Evolutionary conservation across 1,140 invertebrate genomes (phyloP).

Genomic region (Brachionus rubens): DNA sequence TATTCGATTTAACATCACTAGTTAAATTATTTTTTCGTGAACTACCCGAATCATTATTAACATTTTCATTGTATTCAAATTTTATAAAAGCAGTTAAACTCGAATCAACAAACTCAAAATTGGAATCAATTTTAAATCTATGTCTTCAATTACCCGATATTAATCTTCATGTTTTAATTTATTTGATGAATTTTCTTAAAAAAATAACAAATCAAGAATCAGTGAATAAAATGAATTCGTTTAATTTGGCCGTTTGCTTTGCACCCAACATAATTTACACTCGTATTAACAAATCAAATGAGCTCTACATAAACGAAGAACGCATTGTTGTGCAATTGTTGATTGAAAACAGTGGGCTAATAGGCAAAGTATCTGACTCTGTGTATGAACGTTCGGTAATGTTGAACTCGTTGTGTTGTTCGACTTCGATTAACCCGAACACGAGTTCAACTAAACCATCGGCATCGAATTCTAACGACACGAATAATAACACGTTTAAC

Average conservation of each 20-base stretch:
- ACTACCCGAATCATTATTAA: conserved; percentile 26
- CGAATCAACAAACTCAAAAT: conserved; percentile 12
- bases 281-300: conserved; percentile 37
- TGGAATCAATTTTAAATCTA: conserved; percentile 33
- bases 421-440: conserved; percentile 5
- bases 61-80: conserved; percentile 41
- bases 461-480: neutral
- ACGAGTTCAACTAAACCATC: neutral
- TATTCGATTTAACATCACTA: conserved; percentile 41
- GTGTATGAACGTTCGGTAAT: conserved; percentile 41
- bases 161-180: conserved; percentile 31
- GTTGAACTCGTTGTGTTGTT: conserved; percentile 42
- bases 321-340: conserved; percentile 31
- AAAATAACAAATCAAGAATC: conserved; percentile 29
- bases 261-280: conserved; percentile 43
- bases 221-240: conserved; percentile 41
- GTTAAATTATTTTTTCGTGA: conserved; percentile 40
- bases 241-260: conserved; percentile 45
- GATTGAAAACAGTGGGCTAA: conserved; percentile 37
- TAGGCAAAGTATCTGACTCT: conserved; percentile 37
- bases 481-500: conserved; percentile 28
- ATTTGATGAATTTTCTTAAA: conserved; percentile 38
- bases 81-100: conserved; percentile 44
- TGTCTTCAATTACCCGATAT: conserved; percentile 40
- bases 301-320: conserved; percentile 45